These are phyloP conservation scores for Calliphora vicina DNA, from an alignment of 1,140 invertebrate genomes.

Conservation along the genomic window DNA sequence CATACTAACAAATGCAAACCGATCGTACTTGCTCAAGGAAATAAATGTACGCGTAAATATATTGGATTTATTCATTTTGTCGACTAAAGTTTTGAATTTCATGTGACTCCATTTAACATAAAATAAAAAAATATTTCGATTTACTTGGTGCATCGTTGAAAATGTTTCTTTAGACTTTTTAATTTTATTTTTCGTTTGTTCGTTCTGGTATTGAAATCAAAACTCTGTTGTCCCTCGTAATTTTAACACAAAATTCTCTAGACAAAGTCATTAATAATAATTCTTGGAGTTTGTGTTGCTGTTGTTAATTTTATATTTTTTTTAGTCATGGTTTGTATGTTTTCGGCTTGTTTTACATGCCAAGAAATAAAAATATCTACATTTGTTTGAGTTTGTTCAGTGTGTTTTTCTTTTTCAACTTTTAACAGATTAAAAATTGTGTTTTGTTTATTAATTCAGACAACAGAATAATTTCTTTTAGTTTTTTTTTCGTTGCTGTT, in stretches of 20 bases:
- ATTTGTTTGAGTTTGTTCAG: neutral
- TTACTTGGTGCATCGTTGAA: slow-evolving; percentile 8
- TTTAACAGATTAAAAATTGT: neutral
- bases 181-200: neutral
- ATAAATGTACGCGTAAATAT: neutral
- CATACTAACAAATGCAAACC: too few species aligned
- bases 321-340: slow-evolving; percentile 22
- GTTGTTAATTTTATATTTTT: slow-evolving; percentile 4
- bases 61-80: neutral
- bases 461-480: neutral
- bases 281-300: slow-evolving; percentile 30
- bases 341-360: slow-evolving; percentile 34
- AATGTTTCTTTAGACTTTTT: neutral
- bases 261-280: slow-evolving; percentile 49
- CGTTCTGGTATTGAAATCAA: slow-evolving; percentile 18
- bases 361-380: slow-evolving; percentile 2
- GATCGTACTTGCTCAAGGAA: neutral
- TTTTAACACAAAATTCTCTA: slow-evolving; percentile 44
- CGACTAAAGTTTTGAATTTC: slow-evolving; percentile 14
- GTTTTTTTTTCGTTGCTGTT: too few species aligned
- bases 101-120: neutral
- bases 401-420: neutral
- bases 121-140: neutral
- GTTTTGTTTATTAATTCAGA: neutral
- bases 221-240: slow-evolving; percentile 26